Base-by-base conservation (phyloP, 1,140 invertebrate genomes). In the Wiebesia pumilae region DNA sequence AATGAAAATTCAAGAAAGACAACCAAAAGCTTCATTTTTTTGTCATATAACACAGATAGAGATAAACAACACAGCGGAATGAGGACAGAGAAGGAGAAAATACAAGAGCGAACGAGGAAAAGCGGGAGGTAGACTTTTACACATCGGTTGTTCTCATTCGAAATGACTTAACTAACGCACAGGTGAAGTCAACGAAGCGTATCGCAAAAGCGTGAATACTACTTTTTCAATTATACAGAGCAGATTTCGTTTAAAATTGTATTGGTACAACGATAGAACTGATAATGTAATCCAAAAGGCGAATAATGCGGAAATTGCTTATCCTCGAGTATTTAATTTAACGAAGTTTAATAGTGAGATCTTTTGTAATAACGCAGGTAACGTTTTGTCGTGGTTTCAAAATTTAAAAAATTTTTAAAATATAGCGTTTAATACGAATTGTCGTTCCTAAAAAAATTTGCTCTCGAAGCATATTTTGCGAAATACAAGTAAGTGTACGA, bases 141-240 rank as follows among this genome's bases (percentile, higher is more conserved):
- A 35, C n/a, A 30, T 54, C 14, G 16, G 58, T 65, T 30, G 38
- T 81, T 67, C 38, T 81, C 33, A 30, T 81, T 14, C 38, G 62
- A 80, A 80, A 69, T 62, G 69, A 69, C 33, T 35, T 67, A 65
- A 81, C 54, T 65, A 38, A 35, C 30, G 30, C 30, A 54, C 54
- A 19, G 12, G 21, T 30, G 58, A 27, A 81, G 1, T 69, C 62
- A 67, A 10, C 62, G 27, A 30, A 69, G 58, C 62, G 38, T 69
- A 19, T 33, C 30, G 30, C 3, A 38, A 16, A 58, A 47, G 30
- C 30, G 77, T 79, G n/a, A 79, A 79, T 58, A n/a, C 0, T 21
- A 16, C 30, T 69, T 69, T 54, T 69, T 16, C 14, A 16, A 0
- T 35, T 35, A 1, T 35, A 4, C 4, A 35, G 30, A 35, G 16